Evolutionary conservation across 2,113 vertebrate genomes (phyloP).

Genomic region (Cephalopholis sonnerati): DNA sequence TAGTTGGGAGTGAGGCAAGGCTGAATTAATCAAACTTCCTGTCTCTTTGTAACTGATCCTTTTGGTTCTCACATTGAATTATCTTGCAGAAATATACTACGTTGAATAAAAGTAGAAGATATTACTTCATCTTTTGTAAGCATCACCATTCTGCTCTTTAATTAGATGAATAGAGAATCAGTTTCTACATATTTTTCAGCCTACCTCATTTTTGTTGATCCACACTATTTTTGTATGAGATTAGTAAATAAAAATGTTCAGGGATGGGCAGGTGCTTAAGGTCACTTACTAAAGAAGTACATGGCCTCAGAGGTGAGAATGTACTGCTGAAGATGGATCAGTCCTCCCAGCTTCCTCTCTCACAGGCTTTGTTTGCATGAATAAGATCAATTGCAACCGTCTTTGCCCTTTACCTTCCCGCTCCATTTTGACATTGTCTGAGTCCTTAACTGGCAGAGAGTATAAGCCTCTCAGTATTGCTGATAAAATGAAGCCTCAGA

Average conservation of each 20-base stretch:
- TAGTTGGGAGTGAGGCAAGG: too few species aligned
- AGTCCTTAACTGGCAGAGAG: conserved; percentile 37
- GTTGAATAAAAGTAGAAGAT: not conserved
- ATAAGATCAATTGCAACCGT: conserved; percentile 44
- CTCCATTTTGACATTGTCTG: conserved; percentile 29
- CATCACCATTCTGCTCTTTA: not conserved
- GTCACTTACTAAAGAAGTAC: not conserved
- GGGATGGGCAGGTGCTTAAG: not conserved
- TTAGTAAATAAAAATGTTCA: not conserved
- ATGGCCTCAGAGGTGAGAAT: conserved; percentile 6
- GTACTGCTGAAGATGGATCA: not conserved
- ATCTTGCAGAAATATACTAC: conserved; percentile 1
- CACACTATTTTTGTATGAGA: not conserved
- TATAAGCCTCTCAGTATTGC: conserved; percentile 6
- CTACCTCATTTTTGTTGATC: not conserved
- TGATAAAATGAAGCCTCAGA: conserved; percentile 42
- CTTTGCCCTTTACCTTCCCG: conserved; percentile 32
- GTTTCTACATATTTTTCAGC: not conserved
- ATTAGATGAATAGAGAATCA: not conserved
- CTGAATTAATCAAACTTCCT: too few species aligned
- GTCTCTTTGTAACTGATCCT: not conserved
- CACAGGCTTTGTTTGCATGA: conserved; percentile 31
- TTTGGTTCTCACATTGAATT: not conserved
- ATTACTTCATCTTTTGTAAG: not conserved
- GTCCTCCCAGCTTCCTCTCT: conserved; percentile 8